Evolutionary conservation across 1,140 invertebrate species (phyloP).

Genomic region (Colletes gigas): DNA sequence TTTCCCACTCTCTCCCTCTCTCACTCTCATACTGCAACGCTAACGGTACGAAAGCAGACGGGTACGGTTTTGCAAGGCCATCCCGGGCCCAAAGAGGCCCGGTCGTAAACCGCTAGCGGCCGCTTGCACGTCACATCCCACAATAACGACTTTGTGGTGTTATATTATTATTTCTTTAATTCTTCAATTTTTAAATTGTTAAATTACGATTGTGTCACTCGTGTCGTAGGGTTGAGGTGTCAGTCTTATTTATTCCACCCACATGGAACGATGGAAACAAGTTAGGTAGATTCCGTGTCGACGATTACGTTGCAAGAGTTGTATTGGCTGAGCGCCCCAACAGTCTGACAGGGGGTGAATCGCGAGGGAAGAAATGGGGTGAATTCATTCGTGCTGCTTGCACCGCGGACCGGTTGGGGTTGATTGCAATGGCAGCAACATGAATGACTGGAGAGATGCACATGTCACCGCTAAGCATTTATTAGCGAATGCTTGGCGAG

Average conservation of each 20-base stretch:
- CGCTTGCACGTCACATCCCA: too few relatives aligned
- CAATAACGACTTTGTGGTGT: too few relatives aligned
- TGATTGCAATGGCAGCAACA: not conserved
- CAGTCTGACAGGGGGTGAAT: not conserved
- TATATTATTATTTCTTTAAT: too few relatives aligned
- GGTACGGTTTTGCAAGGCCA: too few relatives aligned
- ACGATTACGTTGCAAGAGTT: not conserved
- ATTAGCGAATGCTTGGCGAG: constrained; percentile 57
- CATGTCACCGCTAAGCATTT: constrained; percentile 67
- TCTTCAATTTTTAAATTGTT: too few relatives aligned
- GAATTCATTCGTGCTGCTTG: constrained; percentile 43
- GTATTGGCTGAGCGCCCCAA: not conserved
- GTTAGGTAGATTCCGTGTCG: not conserved
- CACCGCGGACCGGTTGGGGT: not conserved
- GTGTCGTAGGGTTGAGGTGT: not conserved
- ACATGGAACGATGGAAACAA: not conserved
- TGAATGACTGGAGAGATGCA: constrained; percentile 45
- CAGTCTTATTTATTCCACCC: constrained; percentile 3
- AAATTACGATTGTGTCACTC: not conserved
- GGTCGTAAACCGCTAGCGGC: too few relatives aligned
- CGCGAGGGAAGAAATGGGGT: constrained; percentile 27
- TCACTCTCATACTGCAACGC: too few relatives aligned
- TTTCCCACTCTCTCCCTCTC: too few relatives aligned
- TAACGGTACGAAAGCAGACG: too few relatives aligned
- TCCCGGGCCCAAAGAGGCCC: too few relatives aligned